Percentiles rank a stretch among this genome's conserved stretches.
These are phyloP conservation scores for Dastarcus helophoroides DNA, from an alignment of 2,888 invertebrate species.

Conservation along the genomic window DNA sequence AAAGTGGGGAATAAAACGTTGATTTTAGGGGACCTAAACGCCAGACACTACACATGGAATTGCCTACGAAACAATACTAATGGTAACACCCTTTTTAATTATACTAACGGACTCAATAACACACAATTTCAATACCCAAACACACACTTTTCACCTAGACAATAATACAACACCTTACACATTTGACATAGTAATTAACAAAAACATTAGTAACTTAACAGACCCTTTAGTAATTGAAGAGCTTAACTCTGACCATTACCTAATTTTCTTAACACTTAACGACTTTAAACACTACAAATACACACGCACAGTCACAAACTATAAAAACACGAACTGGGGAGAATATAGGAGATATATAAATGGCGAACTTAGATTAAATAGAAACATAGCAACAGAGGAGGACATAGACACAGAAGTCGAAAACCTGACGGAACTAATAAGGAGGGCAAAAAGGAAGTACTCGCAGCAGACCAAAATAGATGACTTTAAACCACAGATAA, in stretches of 20 bases:
- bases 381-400: slow-evolving; percentile 5
- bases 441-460: slow-evolving; percentile 1
- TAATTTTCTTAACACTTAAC: slow-evolving; percentile 2
- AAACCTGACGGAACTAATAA: slow-evolving; percentile 6
- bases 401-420: slow-evolving; percentile 9
- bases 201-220: slow-evolving; percentile 1
- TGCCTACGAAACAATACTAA: slow-evolving; percentile 6
- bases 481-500: slow-evolving; percentile 1
- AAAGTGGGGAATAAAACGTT: slow-evolving; percentile 1
- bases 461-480: slow-evolving; percentile 3
- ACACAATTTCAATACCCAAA: neutral
- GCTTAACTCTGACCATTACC: slow-evolving; percentile 9
- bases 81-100: slow-evolving; percentile 2
- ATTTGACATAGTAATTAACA: slow-evolving; percentile 5
- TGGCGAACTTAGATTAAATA: slow-evolving; percentile 7
- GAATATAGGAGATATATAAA: slow-evolving; percentile 7
- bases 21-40: slow-evolving; percentile 9
- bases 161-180: slow-evolving; percentile 8
- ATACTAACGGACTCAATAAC: neutral
- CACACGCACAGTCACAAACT: slow-evolving; percentile 3
- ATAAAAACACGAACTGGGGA: slow-evolving; percentile 11
- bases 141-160: too few species aligned
- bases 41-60: slow-evolving; percentile 7
- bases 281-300: neutral
- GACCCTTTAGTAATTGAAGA: slow-evolving; percentile 3